phyloP scores from a whole-genome alignment of 2,888 invertebrate species.

The Carpatolechia fugitivella region DNA sequence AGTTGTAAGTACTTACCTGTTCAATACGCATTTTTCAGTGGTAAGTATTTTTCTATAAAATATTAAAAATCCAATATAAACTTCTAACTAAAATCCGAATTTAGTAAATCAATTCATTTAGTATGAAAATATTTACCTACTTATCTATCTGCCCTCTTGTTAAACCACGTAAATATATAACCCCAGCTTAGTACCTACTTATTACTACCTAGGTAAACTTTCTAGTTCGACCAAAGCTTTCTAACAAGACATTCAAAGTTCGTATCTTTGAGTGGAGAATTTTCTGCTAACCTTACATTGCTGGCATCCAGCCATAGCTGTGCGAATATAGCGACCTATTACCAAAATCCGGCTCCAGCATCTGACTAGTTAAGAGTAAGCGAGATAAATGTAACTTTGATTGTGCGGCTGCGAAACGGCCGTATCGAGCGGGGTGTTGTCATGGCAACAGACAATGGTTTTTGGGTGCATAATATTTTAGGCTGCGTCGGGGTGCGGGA shows the following conservation, averaged over 20 bases:
- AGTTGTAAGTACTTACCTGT: too few species aligned
- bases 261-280: constrained; percentile 37
- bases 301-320: constrained; percentile 69
- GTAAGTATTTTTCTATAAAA: too few species aligned
- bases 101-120: too few species aligned
- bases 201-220: too few species aligned
- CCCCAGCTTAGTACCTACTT: too few species aligned
- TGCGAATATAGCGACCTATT: constrained; percentile 54
- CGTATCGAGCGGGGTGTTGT: constrained; percentile 75
- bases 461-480: constrained; percentile 81
- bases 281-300: constrained; percentile 65
- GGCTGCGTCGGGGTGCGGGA: constrained; percentile 64
- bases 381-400: constrained; percentile 68
- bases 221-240: constrained; percentile 60
- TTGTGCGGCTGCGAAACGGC: constrained; percentile 54
- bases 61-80: too few species aligned
- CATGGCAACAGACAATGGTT: constrained; percentile 79
- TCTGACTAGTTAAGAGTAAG: constrained; percentile 63
- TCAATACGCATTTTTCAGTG: too few species aligned
- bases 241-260: constrained; percentile 59
- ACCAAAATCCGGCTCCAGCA: constrained; percentile 60
- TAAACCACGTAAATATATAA: too few species aligned
- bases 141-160: too few species aligned
- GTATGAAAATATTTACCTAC: neutral
- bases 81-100: too few species aligned